Evolutionary conservation across 2,113 vertebrate genomes (phyloP).

Genomic region (Hypocryptadius cinnamomeus): DNA sequence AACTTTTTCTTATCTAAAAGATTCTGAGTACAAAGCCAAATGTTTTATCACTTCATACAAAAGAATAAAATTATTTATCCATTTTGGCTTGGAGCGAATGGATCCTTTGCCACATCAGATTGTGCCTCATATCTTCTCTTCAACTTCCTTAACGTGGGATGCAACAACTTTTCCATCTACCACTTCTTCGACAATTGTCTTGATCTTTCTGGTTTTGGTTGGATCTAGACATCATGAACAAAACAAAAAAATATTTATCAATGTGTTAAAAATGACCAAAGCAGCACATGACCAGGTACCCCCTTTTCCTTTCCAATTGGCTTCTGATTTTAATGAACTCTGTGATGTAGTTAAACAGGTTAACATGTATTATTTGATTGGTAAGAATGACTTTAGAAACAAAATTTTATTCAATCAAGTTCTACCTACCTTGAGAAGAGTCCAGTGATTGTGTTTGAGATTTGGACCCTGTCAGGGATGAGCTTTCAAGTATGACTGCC

Average conservation of each 20-base stretch:
- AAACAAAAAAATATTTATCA: background rate
- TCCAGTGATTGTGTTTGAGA: constrained; percentile 61
- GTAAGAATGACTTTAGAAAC: background rate
- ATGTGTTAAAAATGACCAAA: background rate
- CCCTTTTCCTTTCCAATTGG: background rate
- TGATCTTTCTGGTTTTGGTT: constrained; percentile 70
- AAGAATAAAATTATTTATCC: background rate
- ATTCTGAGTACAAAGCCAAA: background rate
- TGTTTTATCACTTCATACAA: background rate
- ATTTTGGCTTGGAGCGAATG: background rate
- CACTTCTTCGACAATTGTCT: constrained; percentile 73
- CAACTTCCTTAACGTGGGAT: constrained; percentile 68
- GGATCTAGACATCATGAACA: constrained; percentile 53
- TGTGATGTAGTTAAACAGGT: background rate
- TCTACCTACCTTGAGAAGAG: constrained; percentile 65
- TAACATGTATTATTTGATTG: background rate
- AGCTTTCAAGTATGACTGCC: constrained; percentile 44
- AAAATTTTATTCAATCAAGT: background rate
- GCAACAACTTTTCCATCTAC: constrained; percentile 73
- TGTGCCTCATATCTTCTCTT: constrained; percentile 61
- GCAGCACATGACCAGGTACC: background rate
- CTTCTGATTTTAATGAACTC: background rate
- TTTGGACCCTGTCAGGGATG: constrained; percentile 30
- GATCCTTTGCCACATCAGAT: background rate
- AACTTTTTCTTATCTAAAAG: background rate